Evolutionary conservation across 2,797 vertebrate species (phyloP).

Genomic region (Rhynchotus rufescens): DNA sequence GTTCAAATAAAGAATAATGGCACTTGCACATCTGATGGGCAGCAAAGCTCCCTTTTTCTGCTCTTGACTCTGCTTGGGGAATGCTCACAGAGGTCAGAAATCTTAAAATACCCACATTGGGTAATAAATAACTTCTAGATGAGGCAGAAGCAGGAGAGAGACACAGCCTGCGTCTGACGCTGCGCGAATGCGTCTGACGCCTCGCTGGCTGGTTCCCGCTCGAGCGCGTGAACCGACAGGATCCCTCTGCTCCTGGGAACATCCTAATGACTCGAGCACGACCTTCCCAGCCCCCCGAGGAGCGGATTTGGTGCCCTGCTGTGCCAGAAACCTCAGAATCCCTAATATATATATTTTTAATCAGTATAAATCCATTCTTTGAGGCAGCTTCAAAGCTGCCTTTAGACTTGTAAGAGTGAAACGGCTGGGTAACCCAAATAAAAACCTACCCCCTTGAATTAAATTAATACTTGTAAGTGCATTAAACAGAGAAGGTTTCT

Average conservation of each 20-base stretch:
- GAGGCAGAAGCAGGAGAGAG: background rate
- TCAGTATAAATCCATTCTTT: conserved; percentile 48
- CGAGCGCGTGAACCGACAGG: background rate
- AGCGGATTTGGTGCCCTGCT: background rate
- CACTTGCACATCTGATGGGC: background rate
- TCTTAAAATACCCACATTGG: background rate
- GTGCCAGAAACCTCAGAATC: background rate
- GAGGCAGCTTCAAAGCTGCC: conserved; percentile 58
- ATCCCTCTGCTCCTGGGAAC: background rate
- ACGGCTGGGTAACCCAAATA: conserved; percentile 54
- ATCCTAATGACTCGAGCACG: background rate
- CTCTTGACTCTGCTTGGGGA: background rate
- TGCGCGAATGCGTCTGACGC: background rate
- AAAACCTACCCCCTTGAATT: conserved; percentile 43
- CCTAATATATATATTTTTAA: conserved; percentile 21
- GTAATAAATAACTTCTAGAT: background rate
- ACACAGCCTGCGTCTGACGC: background rate
- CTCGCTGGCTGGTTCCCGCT: background rate
- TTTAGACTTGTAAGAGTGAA: conserved; percentile 50
- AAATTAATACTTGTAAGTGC: conserved; percentile 36
- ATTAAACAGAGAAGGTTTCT: background rate
- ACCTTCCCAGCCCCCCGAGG: background rate
- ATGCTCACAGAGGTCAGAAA: background rate
- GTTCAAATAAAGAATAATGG: background rate
- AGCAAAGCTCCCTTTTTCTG: background rate